Base-by-base conservation (phyloP, 1,140 invertebrate species). In the Cryptotermes secundus region DNA sequence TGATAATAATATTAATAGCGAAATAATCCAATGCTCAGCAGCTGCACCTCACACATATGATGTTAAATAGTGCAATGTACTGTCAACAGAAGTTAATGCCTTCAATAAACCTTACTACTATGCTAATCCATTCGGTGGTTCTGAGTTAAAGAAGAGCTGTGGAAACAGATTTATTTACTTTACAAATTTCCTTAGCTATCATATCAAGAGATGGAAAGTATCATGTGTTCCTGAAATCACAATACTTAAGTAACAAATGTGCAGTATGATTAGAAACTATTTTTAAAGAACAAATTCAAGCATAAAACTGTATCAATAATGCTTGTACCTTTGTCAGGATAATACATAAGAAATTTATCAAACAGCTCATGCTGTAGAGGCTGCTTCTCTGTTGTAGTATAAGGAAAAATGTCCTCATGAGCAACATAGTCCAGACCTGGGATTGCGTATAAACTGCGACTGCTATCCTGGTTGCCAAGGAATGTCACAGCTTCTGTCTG, bases 401-500 rank as follows among this genome's bases (percentile, higher is more conserved):
- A 97, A 0, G 96, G 96, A 86, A 97, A 93, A 85, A 97, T 95
- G 89, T 99, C 98, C 90, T 99, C 97, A 88, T 99, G 98, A 6
- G 97, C 96, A 34, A 99, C 97, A 91, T 99, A 99, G 91, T 99
- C 98, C 34, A 99, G 89, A 26, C 97, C 97, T 49, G 97, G 97
- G 87, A 99, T 98, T 1, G 97, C 97, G 90, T 99, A 99, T 16
- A 99, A 90, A 89, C 96, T 97, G 59, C 96, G 92, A 88, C 96
- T 98, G 31, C 96, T 97, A 89, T 99, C 97, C 90, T 98, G 97
- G 89, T 97, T 98, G 9, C 97, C 97, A 35, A 99, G 90, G 91
- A 99, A 99, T n/a, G 98, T 99, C 0, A 99, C 98, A 45, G 97
- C 96, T 92, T 99, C 97, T 72, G 97, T 98, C 91, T 99, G 97